Evolutionary conservation across 2,113 vertebrate genomes (phyloP), one percentile per base, ranked within the genome.

Genomic region (Bombycilla garrulus): DNA sequence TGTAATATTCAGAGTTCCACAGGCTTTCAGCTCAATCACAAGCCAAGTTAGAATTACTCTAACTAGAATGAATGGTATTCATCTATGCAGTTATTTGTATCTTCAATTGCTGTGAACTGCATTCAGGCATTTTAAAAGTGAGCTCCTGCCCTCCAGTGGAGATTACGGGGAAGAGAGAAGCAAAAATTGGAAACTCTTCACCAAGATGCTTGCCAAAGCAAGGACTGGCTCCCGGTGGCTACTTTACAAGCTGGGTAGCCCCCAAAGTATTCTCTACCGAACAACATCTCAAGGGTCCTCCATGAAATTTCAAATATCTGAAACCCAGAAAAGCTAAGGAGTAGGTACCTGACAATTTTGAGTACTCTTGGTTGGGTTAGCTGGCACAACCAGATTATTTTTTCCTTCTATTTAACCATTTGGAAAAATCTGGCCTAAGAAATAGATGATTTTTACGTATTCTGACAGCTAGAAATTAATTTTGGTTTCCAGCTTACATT

Each of bases 141-240:
- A 91, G 60, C 81, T 58, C 76, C 92, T 96, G 95, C 94, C 92
- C 95, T 93, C 96, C 72, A 97, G 96, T 92, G 96, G 95, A 86
- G n/a, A 93, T 45, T 4, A 64, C 5, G 1, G 4, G 61, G 40
- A 91, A 88, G 15, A 33, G 58, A 73, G 33, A 77, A 86, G 24
- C 31, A 71, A 64, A 66, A 44, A 4, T 10, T 60, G 35, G 35
- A 51, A 94, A 53, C 15, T 4, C 21, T 15, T 50, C 21, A 2
- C 5, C 26, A 5, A 29, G 38, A 12, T 6, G 13, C 6, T 56
- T 47, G 40, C 11, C 35, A 58, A 22, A 35, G 29, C 65, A 72
- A 38, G 42, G 31, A 48, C 14, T 2, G 2, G 9, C 29, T 77
- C 9, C 45, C 4, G 3, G 42, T 1, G 0, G 15, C 73, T 58